Conservation (phyloP, 2,113 vertebrate genomes). For the Ameiurus melas region DNA sequence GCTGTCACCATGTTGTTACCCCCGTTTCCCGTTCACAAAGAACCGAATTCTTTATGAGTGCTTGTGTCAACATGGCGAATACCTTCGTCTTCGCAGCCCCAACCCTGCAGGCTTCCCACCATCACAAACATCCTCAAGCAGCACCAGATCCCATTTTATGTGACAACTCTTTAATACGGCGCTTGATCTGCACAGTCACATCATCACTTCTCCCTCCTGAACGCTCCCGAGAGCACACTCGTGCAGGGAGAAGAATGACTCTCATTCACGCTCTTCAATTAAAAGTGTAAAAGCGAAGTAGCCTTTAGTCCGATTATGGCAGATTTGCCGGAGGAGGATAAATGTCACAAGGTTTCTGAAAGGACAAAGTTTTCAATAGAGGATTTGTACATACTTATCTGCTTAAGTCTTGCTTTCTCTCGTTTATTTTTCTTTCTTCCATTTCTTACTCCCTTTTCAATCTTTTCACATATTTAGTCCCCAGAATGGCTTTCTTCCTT, state of each 20-base stretch:
- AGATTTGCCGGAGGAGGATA: slow-evolving; percentile 7
- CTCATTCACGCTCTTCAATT: neutral
- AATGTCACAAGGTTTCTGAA: neutral
- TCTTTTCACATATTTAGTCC: neutral
- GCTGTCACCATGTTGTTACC: slow-evolving; percentile 33
- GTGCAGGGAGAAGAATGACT: slow-evolving; percentile 27
- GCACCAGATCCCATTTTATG: slow-evolving; percentile 50
- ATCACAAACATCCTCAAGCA: slow-evolving; percentile 52
- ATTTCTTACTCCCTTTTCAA: neutral
- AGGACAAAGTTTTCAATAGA: neutral
- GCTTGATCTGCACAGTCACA: slow-evolving; percentile 44
- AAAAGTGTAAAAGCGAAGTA: slow-evolving; percentile 8
- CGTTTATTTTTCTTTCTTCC: neutral
- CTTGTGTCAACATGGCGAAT: slow-evolving; percentile 49
- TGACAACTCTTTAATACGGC: slow-evolving; percentile 55
- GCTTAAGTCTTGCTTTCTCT: neutral
- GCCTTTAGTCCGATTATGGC: slow-evolving; percentile 7
- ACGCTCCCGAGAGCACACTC: slow-evolving; percentile 49
- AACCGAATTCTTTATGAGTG: slow-evolving; percentile 35
- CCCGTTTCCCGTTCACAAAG: slow-evolving; percentile 35
- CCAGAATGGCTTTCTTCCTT: neutral
- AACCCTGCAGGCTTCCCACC: slow-evolving; percentile 31
- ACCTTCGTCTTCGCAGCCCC: slow-evolving; percentile 24
- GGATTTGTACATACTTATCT: neutral
- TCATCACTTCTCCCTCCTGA: slow-evolving; percentile 22